phyloP scores from a whole-genome alignment of 92 coral and sea anemone species.

The Muricea muricata region DNA sequence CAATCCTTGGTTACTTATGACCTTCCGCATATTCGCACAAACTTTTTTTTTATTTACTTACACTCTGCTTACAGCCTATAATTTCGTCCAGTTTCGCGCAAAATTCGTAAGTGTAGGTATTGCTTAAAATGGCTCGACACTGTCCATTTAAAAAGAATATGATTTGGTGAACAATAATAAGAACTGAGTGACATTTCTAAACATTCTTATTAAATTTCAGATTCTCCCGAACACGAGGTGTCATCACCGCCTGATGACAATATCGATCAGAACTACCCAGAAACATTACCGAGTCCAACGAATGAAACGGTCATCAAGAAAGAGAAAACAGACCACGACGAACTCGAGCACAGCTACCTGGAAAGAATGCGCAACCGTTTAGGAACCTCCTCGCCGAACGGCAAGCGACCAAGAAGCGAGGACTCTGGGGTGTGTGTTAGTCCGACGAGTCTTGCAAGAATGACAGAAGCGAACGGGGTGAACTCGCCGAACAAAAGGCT shows the following conservation, averaged over 20 bases:
- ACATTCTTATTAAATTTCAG: background rate
- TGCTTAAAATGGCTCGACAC: no score
- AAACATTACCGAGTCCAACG: background rate
- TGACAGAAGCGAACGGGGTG: conserved; percentile 46
- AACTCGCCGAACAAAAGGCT: conserved; percentile 61
- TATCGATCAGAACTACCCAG: background rate
- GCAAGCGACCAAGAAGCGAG: conserved; percentile 36
- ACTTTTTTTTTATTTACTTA: no score
- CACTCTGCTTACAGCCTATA: no score
- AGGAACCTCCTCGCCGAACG: conserved; percentile 31
- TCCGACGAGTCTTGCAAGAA: conserved; percentile 39
- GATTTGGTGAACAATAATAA: no score
- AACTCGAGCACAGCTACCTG: conserved; percentile 9
- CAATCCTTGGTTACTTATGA: no score
- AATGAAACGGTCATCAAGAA: conserved; percentile 21
- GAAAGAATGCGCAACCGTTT: conserved; percentile 13
- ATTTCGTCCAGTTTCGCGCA: no score
- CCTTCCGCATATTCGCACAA: no score
- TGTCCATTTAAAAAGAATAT: no score
- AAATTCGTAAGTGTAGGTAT: no score
- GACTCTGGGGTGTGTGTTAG: conserved; percentile 43
- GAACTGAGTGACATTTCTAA: no score
- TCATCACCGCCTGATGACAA: conserved; percentile 43
- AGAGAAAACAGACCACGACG: conserved; percentile 33
- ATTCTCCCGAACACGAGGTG: conserved; percentile 33